Base-by-base conservation (phyloP, 2,888 invertebrate genomes). In the Ephialtes manifestator region DNA sequence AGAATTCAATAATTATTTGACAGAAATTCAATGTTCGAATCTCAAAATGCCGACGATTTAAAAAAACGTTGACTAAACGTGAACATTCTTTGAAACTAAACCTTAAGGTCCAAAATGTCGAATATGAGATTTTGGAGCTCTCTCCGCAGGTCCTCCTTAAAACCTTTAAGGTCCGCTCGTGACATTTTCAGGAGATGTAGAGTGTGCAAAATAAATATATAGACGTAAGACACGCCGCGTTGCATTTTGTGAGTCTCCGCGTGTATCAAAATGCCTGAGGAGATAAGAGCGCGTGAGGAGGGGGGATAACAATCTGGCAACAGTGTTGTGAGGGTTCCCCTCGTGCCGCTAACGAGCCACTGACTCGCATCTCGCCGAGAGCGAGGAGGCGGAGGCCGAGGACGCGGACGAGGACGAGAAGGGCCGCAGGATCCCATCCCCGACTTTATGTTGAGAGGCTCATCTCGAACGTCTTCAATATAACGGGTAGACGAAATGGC, bases 341-440 rank as follows among this genome's bases (percentile, higher is more conserved):
- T 92, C 90, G 91, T 91, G 90, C 91, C 90, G 91, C 92, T 92
- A 92, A 92, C 92, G 91, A 92, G 92, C 89, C 92, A 90, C 88
- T 87, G 90, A 90, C 92, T 91, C 90, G 88, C 90, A 90, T 90
- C 90, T 87, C 89, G 85, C 86, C 75, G 55, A 80, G 81, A 65
- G 65, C 39, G 68, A 67, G 72, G 74, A 60, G 84, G 79, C 58
- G 65, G 35, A 65, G 65, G 65, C 39, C 79, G 71, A 78, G 78
- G 43, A 84, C 58, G 39, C 58, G 65, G 39, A 65, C 58, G 82
- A 72, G 63, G 75, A 75, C 65, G 78, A 83, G 76, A 76, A 72
- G 74, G 83, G 76, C 76, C 74, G 68, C 75, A 39, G 68, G 63
- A 88, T 87, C 88, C 84, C 89, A 87, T 90, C 86, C 89, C 88